Base-by-base conservation (phyloP, 2,888 invertebrate genomes). In the Hemicrepidius hirtus region DNA sequence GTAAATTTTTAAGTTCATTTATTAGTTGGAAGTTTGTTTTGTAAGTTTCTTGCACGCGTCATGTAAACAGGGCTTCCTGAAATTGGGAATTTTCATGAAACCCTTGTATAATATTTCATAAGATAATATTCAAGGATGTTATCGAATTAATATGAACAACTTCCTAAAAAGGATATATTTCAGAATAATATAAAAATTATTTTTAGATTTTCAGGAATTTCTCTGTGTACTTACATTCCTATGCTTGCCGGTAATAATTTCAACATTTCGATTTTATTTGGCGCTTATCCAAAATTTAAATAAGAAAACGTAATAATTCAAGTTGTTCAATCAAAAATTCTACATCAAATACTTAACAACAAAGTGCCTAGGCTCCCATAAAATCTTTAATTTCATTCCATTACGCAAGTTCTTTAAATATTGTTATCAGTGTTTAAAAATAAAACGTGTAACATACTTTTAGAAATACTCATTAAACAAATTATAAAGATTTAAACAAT, bases 381-480 rank as follows among this genome's bases (percentile, higher is more conserved):
- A 50, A 16, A 21, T 18, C 32, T 32, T 53, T 53, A 50, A 53
- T 66, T 66, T 44, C 55, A 24, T 9, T 16, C 16, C 21, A 16
- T 66, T 66, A 66, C 66, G 66, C 16, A 66, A 66, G 66, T 66
- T 66, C 41, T 66, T 66, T 66, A 66, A 66, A 66, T 66, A 66
- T 66, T 66, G 66, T 66, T 66, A 66, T 66, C 66, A 66, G 53
- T 32, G 53, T 55, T 55, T 66, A 66, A 66, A 66, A 66, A 57
- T 66, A 66, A 65, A 57, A 28, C 57, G 7, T 16, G 35, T 57
- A 53, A 53, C 53, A 53, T 13, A 53, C 53, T 53, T 53, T 50
- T 13, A 16, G 28, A n/a, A 53, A 28, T 53, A 53, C 3, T 53
- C n/a, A 53, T 28, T 16, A 32, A 53, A 10, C 5, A 32, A 32